A percentile compares a stretch with the other conserved stretches of the same genome.
Evolutionary conservation across 2,113 vertebrate genomes (phyloP).

Genomic region (Lagenorhynchus albirostris): DNA sequence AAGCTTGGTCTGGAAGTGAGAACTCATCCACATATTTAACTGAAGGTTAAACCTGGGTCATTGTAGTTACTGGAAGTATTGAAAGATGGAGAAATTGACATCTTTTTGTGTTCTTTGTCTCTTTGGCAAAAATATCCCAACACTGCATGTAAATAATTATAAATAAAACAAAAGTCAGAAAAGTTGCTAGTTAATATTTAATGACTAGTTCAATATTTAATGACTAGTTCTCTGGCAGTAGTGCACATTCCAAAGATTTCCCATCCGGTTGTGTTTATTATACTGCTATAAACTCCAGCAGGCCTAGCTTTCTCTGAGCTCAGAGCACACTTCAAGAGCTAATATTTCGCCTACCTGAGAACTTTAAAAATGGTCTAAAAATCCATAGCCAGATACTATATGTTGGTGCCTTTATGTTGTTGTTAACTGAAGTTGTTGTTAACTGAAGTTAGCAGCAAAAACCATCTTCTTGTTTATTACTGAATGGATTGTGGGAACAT

Average conservation of each 20-base stretch:
- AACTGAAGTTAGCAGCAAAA: neutral
- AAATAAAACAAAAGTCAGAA: slow-evolving; percentile 57
- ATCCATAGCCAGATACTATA: neutral
- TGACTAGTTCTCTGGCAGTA: slow-evolving; percentile 25
- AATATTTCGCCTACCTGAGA: neutral
- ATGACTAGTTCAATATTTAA: slow-evolving; percentile 55
- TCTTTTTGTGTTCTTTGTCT: neutral
- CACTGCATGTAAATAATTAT: slow-evolving; percentile 39
- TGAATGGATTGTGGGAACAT: neutral
- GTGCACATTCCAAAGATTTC: slow-evolving; percentile 25
- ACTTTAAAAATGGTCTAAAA: neutral
- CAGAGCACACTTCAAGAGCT: neutral
- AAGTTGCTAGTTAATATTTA: slow-evolving; percentile 55
- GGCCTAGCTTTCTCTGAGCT: neutral
- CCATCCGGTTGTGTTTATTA: neutral
- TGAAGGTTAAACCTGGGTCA: neutral
- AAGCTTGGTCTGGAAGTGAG: neutral
- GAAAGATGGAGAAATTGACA: neutral
- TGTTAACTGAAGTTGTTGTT: neutral
- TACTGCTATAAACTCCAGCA: neutral
- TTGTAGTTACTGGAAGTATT: neutral
- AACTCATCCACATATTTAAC: neutral
- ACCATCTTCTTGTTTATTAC: neutral
- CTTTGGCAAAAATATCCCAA: slow-evolving; percentile 1
- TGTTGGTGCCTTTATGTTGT: neutral